These are phyloP conservation scores for Coryphaenoides rupestris DNA, from an alignment of 2,113 vertebrate genomes.

Conservation along the genomic window DNA sequence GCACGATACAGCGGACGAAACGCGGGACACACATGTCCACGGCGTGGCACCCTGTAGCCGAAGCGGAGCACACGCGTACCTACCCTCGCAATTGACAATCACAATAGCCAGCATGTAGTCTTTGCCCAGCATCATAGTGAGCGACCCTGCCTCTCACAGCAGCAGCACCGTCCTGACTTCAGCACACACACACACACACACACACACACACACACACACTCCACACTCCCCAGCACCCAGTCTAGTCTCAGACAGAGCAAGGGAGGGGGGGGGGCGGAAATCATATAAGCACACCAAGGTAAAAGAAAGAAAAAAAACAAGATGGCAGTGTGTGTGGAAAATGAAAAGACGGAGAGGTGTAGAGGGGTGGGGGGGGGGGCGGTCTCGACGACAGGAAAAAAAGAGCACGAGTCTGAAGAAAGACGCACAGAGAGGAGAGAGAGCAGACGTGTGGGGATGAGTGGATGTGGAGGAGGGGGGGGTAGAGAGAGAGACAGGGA, in stretches of 20 bases:
- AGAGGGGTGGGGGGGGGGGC: too few species aligned
- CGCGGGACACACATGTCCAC: constrained; percentile 2
- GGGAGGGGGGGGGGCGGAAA: constrained; percentile 6
- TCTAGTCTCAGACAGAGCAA: background rate
- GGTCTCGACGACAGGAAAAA: too few species aligned
- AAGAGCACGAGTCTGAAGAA: too few species aligned
- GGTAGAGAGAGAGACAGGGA: background rate
- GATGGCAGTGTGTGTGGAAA: background rate
- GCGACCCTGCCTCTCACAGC: constrained; percentile 51
- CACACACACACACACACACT: too few species aligned
- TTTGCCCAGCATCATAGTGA: constrained; percentile 73
- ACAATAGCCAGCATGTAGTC: constrained; percentile 76
- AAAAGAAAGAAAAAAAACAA: constrained; percentile 29
- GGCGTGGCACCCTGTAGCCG: background rate
- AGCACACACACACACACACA: constrained; percentile 27
- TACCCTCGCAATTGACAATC: constrained; percentile 76
- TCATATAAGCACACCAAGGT: background rate
- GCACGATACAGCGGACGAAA: constrained; percentile 14
- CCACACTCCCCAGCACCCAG: background rate
- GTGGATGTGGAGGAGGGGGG: too few species aligned
- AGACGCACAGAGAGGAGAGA: too few species aligned
- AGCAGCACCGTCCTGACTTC: constrained; percentile 49
- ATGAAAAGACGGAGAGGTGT: background rate
- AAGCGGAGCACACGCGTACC: constrained; percentile 41
- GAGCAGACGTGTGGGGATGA: too few species aligned